These are phyloP conservation scores for Drosophila mojavensis DNA, from an alignment of 1,140 invertebrate genomes.

Conservation along the genomic window DNA sequence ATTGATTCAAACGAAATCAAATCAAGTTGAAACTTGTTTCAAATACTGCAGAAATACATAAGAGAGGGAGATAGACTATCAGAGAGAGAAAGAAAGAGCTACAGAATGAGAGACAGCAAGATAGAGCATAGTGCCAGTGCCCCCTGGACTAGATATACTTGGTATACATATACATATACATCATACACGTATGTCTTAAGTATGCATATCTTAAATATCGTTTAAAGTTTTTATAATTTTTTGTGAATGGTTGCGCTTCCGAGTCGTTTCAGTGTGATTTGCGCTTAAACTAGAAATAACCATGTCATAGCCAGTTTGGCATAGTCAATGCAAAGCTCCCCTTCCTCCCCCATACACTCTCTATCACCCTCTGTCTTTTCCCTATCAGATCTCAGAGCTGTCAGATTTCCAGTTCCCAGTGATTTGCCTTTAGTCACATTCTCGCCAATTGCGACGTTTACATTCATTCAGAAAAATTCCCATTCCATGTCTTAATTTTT, in stretches of 20 bases:
- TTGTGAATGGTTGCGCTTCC: constrained; percentile 15
- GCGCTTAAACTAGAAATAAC: constrained; percentile 65
- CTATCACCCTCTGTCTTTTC: background rate
- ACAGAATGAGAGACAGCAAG: background rate
- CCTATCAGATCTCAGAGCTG: background rate
- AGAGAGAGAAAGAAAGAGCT: background rate
- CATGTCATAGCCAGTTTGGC: constrained; percentile 42
- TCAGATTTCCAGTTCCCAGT: background rate
- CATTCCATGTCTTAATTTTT: constrained; percentile 14
- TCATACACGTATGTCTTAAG: background rate
- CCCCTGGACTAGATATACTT: constrained; percentile 17
- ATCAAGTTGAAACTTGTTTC: constrained; percentile 24
- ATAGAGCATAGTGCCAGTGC: constrained; percentile 11
- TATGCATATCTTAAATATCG: constrained; percentile 1
- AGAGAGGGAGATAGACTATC: background rate
- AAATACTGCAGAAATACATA: constrained; percentile 7
- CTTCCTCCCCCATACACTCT: background rate
- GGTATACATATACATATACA: background rate
- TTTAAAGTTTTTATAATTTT: background rate
- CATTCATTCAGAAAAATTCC: constrained; percentile 63
- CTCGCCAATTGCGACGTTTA: constrained; percentile 46
- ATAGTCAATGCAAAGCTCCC: background rate
- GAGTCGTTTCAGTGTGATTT: constrained; percentile 31
- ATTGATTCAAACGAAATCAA: constrained; percentile 20
- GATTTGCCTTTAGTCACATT: constrained; percentile 5